A percentile compares a stretch with the other conserved stretches of the same genome.
Evolutionary conservation across 2,113 vertebrate species (phyloP).

Genomic region (Phylloscopus trochilus): DNA sequence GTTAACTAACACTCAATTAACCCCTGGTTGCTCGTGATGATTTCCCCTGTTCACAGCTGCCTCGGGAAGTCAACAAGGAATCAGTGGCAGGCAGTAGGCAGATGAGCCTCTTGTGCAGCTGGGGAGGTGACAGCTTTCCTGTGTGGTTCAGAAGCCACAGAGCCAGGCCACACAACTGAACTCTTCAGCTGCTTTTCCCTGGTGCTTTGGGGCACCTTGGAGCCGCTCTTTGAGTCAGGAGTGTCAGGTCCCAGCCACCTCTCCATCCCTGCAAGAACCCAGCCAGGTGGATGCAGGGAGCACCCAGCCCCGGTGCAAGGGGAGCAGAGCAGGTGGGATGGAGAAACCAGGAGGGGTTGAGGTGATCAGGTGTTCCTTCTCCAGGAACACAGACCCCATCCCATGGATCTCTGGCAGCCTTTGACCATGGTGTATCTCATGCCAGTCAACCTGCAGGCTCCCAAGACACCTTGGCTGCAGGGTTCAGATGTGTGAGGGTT

Average conservation of each 20-base stretch:
- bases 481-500: neutral
- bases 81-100: neutral
- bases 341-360: neutral
- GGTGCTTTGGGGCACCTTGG: neutral
- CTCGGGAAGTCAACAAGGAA: neutral
- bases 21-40: neutral
- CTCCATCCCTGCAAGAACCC: neutral
- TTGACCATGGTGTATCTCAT: accelerated
- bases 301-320: neutral
- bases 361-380: neutral
- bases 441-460: neutral
- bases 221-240: neutral
- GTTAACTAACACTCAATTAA: conserved; percentile 54
- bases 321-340: neutral
- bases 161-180: neutral
- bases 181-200: neutral
- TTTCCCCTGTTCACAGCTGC: neutral
- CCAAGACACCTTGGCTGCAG: neutral
- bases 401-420: neutral
- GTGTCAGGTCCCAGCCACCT: neutral
- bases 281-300: neutral
- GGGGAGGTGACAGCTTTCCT: neutral
- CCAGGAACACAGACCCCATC: neutral
- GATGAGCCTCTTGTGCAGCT: neutral
- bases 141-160: accelerated